Conservation (phyloP, 2,888 invertebrate genomes). For the Heliconius erato region DNA sequence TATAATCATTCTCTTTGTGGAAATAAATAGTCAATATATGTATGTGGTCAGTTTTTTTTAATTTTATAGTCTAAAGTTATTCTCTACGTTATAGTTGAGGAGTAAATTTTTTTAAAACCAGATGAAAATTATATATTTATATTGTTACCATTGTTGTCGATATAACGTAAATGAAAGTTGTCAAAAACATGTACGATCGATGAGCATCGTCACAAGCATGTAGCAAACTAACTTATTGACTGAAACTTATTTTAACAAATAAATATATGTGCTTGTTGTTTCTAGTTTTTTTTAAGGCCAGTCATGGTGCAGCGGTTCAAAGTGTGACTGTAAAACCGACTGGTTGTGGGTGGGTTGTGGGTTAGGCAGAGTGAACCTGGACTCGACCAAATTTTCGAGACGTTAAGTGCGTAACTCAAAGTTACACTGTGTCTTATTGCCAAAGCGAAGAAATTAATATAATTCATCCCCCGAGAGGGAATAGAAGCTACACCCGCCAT, state of each 20-base stretch:
- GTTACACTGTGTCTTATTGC: too few species aligned
- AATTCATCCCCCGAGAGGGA: background rate
- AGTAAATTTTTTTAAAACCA: background rate
- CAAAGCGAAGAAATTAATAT: too few species aligned
- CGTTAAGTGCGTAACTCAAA: too few species aligned
- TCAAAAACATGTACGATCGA: background rate
- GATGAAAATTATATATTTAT: background rate
- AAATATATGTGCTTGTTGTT: background rate
- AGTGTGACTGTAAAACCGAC: too few species aligned
- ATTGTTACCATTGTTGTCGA: background rate
- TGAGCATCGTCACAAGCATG: background rate
- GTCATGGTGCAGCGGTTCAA: too few species aligned
- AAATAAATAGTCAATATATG: background rate
- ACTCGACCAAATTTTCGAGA: too few species aligned
- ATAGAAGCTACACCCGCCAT: background rate
- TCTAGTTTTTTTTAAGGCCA: background rate
- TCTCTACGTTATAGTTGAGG: background rate
- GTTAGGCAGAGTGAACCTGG: too few species aligned
- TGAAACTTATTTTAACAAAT: background rate
- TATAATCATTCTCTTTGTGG: background rate
- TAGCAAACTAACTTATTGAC: background rate
- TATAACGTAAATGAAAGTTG: background rate
- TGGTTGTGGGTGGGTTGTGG: too few species aligned
- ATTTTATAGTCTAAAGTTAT: background rate
- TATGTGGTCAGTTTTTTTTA: background rate